Base-by-base conservation (phyloP, 2,888 invertebrate species). In the Odontocolon sp. region DNA sequence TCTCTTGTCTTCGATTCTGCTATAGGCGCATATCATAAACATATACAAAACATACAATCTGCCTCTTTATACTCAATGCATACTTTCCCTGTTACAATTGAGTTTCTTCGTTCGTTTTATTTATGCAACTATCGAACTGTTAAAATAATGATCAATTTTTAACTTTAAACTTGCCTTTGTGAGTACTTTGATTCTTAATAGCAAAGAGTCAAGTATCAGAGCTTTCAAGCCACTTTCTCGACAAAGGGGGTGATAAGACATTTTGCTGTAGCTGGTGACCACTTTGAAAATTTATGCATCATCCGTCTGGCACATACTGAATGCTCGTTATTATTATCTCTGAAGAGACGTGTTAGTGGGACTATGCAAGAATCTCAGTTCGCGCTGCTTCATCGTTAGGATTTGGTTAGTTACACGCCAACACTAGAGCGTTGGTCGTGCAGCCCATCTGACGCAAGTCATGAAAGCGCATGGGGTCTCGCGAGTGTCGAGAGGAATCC, bases 291-390 rank as follows among this genome's bases (percentile, higher is more conserved):
- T 50, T 47, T 50, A 14, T 36, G 63, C 16, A 23, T n/a, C 23
- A 38, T 36, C n/a, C 50, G 71, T 73, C 71, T 78, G 78, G 78
- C 74, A 75, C 23, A 42, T 26, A 28, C 42, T 75, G 71, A 75
- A 71, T 74, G 63, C 67, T 45, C 26, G 64, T 74, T 68, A 78
- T 71, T 78, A 74, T 73, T 73, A 59, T 69, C 61, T 50, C 69
- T 47, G 63, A 66, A 50, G 23, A n/a, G 28, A 64, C 14, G 33
- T 33, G 31, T 42, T 36, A 33, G 56, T 31, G 47, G 9, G 28
- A 18, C 50, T 38, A 23, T 21, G 50, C 56, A 42, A 21, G 56
- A 36, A 47, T 18, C 16, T 31, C 31, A 26, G 52, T 14, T 31
- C 14, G 16, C 14, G 3, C 31, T n/a, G n/a, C n/a, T n/a, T n/a